Conservation (phyloP, 2,888 invertebrate genomes). For the Phortica magna region DNA sequence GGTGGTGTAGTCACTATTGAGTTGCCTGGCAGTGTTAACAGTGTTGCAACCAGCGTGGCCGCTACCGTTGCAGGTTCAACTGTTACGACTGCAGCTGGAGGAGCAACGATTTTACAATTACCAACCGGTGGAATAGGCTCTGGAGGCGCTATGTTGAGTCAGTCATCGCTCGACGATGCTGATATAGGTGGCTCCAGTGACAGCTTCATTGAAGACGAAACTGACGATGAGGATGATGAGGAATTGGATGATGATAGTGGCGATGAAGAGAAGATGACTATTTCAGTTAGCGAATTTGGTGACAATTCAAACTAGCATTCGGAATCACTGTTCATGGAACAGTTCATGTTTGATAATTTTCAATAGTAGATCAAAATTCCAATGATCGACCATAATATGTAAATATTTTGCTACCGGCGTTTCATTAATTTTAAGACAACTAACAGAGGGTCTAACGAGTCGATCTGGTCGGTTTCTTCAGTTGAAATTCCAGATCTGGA, state of each 20-base stretch:
- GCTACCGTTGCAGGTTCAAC: slow-evolving; percentile 75
- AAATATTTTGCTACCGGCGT: background rate
- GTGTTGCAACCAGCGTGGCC: slow-evolving; percentile 63
- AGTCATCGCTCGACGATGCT: slow-evolving; percentile 45
- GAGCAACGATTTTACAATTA: slow-evolving; percentile 62
- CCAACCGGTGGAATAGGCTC: slow-evolving; percentile 37
- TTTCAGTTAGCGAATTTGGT: slow-evolving; percentile 72
- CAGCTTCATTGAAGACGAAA: slow-evolving; percentile 65
- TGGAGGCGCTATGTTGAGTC: slow-evolving; percentile 37
- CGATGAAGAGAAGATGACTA: slow-evolving; percentile 76
- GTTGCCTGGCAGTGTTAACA: slow-evolving; percentile 58
- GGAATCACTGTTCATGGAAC: slow-evolving; percentile 77
- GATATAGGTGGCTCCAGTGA: slow-evolving; percentile 51
- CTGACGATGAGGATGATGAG: slow-evolving; percentile 68
- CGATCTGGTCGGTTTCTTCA: background rate
- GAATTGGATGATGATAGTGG: slow-evolving; percentile 69
- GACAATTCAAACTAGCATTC: slow-evolving; percentile 77
- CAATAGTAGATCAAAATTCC: slow-evolving; percentile 53
- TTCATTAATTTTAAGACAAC: background rate
- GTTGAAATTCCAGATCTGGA: background rate
- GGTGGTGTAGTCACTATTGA: slow-evolving; percentile 75
- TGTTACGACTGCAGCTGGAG: slow-evolving; percentile 64
- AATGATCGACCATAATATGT: background rate
- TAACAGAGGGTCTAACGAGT: background rate
- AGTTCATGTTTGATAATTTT: slow-evolving; percentile 76